phyloP scores from a whole-genome alignment of 2,888 invertebrate species.

The Anticlea derivata region DNA sequence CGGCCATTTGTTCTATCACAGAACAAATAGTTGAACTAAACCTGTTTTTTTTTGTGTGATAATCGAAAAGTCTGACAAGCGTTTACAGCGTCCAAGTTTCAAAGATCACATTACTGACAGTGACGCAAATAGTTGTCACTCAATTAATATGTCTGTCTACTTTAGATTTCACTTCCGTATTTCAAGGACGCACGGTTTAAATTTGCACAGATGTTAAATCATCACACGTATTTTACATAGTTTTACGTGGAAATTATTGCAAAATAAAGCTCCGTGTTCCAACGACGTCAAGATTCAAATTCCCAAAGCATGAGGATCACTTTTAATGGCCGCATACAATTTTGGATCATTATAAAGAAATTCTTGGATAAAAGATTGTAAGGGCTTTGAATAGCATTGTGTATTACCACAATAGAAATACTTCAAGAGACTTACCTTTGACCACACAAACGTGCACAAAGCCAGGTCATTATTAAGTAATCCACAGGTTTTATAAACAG shows the following conservation, averaged over 20 bases:
- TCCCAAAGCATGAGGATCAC: not conserved
- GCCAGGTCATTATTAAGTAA: not conserved
- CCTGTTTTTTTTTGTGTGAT: no score
- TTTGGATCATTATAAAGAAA: conserved; percentile 3
- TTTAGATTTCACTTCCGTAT: not conserved
- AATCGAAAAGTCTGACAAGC: no score
- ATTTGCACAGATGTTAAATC: not conserved
- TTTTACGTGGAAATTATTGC: not conserved
- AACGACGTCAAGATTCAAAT: not conserved
- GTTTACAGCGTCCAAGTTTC: not conserved
- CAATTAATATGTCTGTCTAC: not conserved
- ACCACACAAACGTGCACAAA: conserved; percentile 5
- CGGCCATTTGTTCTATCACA: no score
- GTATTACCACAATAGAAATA: conserved; percentile 6
- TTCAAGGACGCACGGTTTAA: not conserved
- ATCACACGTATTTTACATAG: not conserved
- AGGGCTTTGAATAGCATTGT: conserved; percentile 3
- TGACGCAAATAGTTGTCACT: conserved; percentile 4
- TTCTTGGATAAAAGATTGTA: not conserved
- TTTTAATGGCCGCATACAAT: not conserved
- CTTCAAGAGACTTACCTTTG: conserved; percentile 6
- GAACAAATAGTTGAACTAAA: no score
- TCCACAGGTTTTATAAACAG: no score
- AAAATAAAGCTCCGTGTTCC: not conserved
- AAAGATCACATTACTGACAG: not conserved